Evolutionary conservation across 2,888 invertebrate genomes (phyloP).

Genomic region (Acleris laterana): DNA sequence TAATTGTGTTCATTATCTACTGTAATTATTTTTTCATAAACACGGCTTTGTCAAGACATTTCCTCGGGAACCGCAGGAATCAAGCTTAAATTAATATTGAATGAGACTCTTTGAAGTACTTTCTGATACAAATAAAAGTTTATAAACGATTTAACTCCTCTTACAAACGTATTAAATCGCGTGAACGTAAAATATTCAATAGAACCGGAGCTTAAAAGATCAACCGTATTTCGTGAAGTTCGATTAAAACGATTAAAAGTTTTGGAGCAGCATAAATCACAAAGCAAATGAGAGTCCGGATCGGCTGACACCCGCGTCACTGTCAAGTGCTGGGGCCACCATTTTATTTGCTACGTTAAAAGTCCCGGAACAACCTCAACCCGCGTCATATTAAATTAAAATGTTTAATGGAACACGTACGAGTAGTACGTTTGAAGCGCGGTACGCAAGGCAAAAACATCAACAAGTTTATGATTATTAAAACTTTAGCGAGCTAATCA

Average conservation of each 20-base stretch:
- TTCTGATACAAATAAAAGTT: too few species aligned
- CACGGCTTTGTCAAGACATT: too few species aligned
- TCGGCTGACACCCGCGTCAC: conserved; percentile 66
- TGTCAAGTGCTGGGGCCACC: conserved; percentile 54
- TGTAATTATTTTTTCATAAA: too few species aligned
- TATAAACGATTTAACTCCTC: too few species aligned
- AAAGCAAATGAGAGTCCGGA: conserved; percentile 35
- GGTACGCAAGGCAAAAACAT: neutral
- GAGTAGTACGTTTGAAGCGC: conserved; percentile 26
- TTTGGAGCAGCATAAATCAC: conserved; percentile 30
- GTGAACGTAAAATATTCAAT: conserved; percentile 11
- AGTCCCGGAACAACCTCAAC: conserved; percentile 43
- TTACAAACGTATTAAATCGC: too few species aligned
- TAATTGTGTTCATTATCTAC: too few species aligned
- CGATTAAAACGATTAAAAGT: conserved; percentile 35
- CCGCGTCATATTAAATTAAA: conserved; percentile 55
- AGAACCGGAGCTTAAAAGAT: conserved; percentile 19
- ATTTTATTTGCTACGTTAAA: conserved; percentile 55
- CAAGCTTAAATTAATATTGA: too few species aligned
- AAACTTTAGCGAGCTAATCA: too few species aligned
- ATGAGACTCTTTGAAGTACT: too few species aligned
- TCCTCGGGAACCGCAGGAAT: too few species aligned
- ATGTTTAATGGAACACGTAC: conserved; percentile 40
- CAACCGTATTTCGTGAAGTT: conserved; percentile 27
- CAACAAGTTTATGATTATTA: too few species aligned